Percentiles rank a stretch among this genome's conserved stretches.
These are phyloP conservation scores for Ranitomeya variabilis DNA, from an alignment of 2,113 vertebrate species.

Conservation along the genomic window DNA sequence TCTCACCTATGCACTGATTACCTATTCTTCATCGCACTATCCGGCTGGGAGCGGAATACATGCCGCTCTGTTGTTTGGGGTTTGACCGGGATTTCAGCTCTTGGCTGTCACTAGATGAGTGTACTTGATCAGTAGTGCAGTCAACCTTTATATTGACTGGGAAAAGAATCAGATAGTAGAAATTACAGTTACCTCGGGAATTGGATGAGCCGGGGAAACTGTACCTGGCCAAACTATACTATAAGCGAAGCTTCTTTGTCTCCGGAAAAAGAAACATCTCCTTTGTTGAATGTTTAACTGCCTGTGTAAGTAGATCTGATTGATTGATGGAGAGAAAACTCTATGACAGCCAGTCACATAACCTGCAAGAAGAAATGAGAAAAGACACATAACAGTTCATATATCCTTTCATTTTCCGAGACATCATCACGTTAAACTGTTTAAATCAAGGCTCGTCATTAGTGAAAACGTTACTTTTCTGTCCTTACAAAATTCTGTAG, in stretches of 20 bases:
- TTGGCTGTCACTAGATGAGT: slow-evolving; percentile 62
- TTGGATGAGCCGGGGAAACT: slow-evolving; percentile 75
- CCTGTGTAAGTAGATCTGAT: slow-evolving; percentile 68
- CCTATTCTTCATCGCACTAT: slow-evolving; percentile 39
- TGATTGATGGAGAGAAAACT: slow-evolving; percentile 66
- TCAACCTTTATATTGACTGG: slow-evolving; percentile 62
- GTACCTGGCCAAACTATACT: slow-evolving; percentile 74
- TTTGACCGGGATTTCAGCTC: slow-evolving; percentile 62
- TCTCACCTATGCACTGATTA: slow-evolving; percentile 57
- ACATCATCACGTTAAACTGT: slow-evolving; percentile 60
- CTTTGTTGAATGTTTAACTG: slow-evolving; percentile 72
- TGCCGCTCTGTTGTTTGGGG: slow-evolving; percentile 54
- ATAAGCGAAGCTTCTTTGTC: slow-evolving; percentile 72
- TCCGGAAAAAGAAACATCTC: slow-evolving; percentile 72
- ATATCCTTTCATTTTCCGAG: slow-evolving; percentile 56
- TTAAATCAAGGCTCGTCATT: slow-evolving; percentile 20
- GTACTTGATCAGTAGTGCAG: slow-evolving; percentile 58
- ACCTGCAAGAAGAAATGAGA: slow-evolving; percentile 69
- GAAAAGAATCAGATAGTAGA: slow-evolving; percentile 66
- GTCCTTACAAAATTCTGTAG: background rate
- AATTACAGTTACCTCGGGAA: slow-evolving; percentile 77
- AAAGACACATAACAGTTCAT: slow-evolving; percentile 61
- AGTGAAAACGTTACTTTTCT: background rate
- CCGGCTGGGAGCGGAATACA: slow-evolving; percentile 60
- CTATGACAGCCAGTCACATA: slow-evolving; percentile 61